phyloP scores from a whole-genome alignment of 1,140 invertebrate species.

The Penaeus indicus region DNA sequence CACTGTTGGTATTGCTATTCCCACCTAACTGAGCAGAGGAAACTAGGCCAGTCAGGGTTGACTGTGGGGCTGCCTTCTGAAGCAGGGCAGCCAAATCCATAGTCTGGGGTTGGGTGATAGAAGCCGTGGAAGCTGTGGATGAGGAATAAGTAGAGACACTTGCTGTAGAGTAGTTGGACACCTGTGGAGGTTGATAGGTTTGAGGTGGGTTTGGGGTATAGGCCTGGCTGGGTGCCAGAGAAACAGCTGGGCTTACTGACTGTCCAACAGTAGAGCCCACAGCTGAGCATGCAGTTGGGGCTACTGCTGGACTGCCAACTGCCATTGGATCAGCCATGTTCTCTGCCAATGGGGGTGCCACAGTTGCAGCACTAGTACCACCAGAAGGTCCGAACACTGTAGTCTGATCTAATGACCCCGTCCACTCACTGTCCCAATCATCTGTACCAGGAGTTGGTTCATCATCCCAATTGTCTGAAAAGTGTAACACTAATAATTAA shows the following conservation, averaged over 20 bases:
- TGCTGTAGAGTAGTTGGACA: conserved; percentile 28
- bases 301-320: conserved; percentile 40
- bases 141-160: conserved; percentile 35
- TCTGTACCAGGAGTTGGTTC: conserved; percentile 52
- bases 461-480: conserved; percentile 67
- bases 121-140: conserved; percentile 53
- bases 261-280: too few relatives aligned
- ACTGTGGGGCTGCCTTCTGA: conserved; percentile 66
- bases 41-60: conserved; percentile 62
- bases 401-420: conserved; percentile 65
- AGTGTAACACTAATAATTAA: neutral
- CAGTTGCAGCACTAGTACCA: conserved; percentile 49
- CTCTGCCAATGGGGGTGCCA: conserved; percentile 53
- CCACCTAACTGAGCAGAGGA: conserved; percentile 42
- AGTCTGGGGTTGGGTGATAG: conserved; percentile 58
- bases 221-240: conserved; percentile 41
- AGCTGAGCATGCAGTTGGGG: neutral
- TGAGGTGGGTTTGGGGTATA: conserved; percentile 45
- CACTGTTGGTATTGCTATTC: conserved; percentile 39
- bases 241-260: conserved; percentile 43
- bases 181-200: conserved; percentile 24
- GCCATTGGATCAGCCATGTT: conserved; percentile 55
- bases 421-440: conserved; percentile 66
- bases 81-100: conserved; percentile 67
- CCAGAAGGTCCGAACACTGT: conserved; percentile 64